Conservation (phyloP, 2,797 vertebrate species). For the Phyllotis vaccarum region DNA sequence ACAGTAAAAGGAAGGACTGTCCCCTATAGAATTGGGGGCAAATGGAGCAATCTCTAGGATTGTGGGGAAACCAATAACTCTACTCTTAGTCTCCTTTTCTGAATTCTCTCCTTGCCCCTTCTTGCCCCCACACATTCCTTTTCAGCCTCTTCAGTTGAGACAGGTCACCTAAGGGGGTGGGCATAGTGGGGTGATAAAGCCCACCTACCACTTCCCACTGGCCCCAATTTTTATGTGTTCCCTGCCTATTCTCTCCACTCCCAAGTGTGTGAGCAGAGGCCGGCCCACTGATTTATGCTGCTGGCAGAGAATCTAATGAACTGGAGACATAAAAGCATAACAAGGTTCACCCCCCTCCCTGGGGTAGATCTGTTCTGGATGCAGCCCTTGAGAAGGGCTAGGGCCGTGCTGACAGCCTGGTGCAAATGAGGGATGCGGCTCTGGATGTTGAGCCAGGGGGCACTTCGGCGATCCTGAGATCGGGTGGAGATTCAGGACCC, state of each 20-base stretch:
- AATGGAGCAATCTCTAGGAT: neutral
- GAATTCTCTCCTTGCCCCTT: neutral
- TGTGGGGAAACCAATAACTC: neutral
- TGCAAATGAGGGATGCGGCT: constrained; percentile 82
- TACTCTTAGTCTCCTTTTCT: neutral
- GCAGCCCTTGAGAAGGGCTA: constrained; percentile 77
- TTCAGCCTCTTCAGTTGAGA: neutral
- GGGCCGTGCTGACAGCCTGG: constrained; percentile 83
- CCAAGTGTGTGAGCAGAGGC: constrained; percentile 57
- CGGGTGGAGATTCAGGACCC: neutral
- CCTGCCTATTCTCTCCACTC: constrained; percentile 43
- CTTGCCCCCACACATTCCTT: neutral
- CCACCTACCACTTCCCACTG: rapidly evolving
- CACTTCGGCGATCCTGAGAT: constrained; percentile 64
- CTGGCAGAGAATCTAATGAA: constrained; percentile 85
- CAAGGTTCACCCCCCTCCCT: constrained; percentile 58
- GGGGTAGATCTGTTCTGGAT: constrained; percentile 76
- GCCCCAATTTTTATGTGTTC: neutral
- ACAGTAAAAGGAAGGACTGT: neutral
- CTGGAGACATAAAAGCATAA: constrained; percentile 86
- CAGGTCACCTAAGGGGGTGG: neutral
- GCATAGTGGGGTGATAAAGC: rapidly evolving
- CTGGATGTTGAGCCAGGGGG: constrained; percentile 59
- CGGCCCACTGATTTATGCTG: constrained; percentile 80
- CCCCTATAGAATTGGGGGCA: neutral